Evolutionary conservation across 2,797 vertebrate species (phyloP).

Genomic region (Heteromormyrus szaboi): DNA sequence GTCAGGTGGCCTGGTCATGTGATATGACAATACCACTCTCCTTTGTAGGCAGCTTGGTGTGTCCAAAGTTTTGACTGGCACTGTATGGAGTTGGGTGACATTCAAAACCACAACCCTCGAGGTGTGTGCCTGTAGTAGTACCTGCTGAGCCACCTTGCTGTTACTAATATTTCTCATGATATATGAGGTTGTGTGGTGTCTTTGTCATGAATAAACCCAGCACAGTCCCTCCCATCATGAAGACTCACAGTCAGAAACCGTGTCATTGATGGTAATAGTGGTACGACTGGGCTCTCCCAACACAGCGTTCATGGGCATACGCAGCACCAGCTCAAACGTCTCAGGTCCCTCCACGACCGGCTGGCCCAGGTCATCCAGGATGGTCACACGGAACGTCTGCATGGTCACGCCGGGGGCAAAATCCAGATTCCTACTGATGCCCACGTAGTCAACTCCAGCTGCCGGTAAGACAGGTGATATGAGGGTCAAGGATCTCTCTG

Average conservation of each 20-base stretch:
- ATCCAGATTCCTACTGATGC: conserved; percentile 73
- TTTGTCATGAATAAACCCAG: not conserved
- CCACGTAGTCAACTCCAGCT: conserved; percentile 79
- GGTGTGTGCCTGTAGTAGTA: not conserved
- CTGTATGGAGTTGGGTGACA: not conserved
- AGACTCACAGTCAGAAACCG: conserved; percentile 64
- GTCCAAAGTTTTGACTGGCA: not conserved
- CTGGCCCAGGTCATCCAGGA: conserved; percentile 75
- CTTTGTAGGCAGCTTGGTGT: not conserved
- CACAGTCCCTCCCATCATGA: not conserved
- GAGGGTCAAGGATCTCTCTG: not conserved
- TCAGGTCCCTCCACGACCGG: conserved; percentile 73
- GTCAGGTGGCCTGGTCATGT: not conserved
- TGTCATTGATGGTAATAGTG: conserved; percentile 72
- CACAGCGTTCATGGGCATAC: conserved; percentile 71
- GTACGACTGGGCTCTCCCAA: conserved; percentile 76
- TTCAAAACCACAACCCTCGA: not conserved
- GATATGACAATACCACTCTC: not conserved
- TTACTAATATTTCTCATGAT: not conserved
- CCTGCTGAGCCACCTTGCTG: not conserved
- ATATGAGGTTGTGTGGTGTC: not conserved
- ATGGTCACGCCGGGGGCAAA: conserved; percentile 73
- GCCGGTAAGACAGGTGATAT: not conserved
- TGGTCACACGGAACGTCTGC: conserved; percentile 74
- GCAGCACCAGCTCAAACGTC: conserved; percentile 73